Evolutionary conservation across 2,888 invertebrate genomes (phyloP).

Genomic region (Chrysolina americana): DNA sequence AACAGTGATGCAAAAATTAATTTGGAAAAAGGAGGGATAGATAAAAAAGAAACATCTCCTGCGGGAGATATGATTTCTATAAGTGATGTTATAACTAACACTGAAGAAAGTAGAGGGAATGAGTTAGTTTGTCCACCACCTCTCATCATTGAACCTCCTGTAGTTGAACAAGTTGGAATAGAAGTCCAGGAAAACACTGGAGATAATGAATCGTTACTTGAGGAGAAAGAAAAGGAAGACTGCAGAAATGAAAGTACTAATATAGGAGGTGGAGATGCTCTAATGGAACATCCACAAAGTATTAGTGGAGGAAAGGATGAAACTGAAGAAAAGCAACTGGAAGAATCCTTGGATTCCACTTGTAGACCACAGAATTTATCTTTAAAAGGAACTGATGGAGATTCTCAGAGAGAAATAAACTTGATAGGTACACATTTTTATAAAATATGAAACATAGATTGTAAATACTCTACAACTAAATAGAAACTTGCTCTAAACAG

Average conservation of each 20-base stretch:
- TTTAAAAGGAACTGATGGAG: constrained; percentile 44
- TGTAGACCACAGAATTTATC: constrained; percentile 53
- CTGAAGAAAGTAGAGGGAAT: background rate
- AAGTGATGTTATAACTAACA: background rate
- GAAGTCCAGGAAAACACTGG: constrained; percentile 13
- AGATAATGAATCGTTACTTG: background rate
- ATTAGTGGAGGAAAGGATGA: background rate
- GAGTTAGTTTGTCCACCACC: no score
- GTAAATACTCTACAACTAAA: no score
- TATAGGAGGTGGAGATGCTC: background rate
- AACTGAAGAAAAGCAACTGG: constrained; percentile 24
- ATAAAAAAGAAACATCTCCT: background rate
- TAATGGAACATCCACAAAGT: background rate
- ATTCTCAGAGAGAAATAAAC: constrained; percentile 57
- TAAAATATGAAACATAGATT: no score
- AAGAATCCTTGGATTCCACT: constrained; percentile 37
- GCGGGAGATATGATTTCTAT: background rate
- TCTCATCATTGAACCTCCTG: background rate
- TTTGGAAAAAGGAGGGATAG: background rate
- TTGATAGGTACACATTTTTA: constrained; percentile 54
- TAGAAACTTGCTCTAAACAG: no score
- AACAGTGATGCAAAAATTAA: background rate
- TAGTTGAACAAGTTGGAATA: constrained; percentile 25
- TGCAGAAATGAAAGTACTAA: constrained; percentile 33
- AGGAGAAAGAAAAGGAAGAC: constrained; percentile 31